Evolutionary conservation across 1,140 invertebrate species (phyloP), one percentile per base, ranked within the genome.

Genomic region (Meloidogyne exigua): DNA sequence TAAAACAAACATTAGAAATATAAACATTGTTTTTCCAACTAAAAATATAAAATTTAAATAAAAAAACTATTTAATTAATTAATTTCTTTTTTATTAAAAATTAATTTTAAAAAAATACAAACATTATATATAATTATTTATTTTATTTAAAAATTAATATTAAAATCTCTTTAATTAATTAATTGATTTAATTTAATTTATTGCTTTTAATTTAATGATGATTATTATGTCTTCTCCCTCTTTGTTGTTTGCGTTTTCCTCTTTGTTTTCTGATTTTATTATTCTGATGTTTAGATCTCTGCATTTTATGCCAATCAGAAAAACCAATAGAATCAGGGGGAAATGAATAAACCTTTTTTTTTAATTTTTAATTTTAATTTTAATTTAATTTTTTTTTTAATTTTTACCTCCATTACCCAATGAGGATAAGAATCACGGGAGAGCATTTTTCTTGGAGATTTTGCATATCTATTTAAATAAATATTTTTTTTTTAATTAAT

Each of bases 261-360:
- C 66, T 67, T 67, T 26, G 13, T 67, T 67, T 67, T 36, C 12
- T 13, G 13, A 5, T 67, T 67, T 67, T 67, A 18, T 67, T 67
- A 2, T 67, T 39, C 10, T 39, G 11, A 13, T 67, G 15, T 67
- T 75, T 75, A 12, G 73, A 23, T 63, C 32, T 76, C 3, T 21
- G 77, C 68, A 88, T 75, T 79, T 87, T 87, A 70, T 85, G 85
- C 84, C 84, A 85, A 70, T 85, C 84, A 32, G 80, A 81, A 64
- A 85, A 85, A 49, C 84, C 84, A 26, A 85, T 84, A 15, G 75
- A 69, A 36, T 80, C 81, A 1, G 86, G 71, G 0, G 57, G 86
- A 64, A 82, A 85, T 67, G 83, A 86, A 68, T 85, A 85, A 32
- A 83, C 81, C 83, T 82, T n/a, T 57, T 25, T n/a, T 12, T 23